Conservation (phyloP, 1,140 invertebrate genomes). For the Aphidius ervi region DNA sequence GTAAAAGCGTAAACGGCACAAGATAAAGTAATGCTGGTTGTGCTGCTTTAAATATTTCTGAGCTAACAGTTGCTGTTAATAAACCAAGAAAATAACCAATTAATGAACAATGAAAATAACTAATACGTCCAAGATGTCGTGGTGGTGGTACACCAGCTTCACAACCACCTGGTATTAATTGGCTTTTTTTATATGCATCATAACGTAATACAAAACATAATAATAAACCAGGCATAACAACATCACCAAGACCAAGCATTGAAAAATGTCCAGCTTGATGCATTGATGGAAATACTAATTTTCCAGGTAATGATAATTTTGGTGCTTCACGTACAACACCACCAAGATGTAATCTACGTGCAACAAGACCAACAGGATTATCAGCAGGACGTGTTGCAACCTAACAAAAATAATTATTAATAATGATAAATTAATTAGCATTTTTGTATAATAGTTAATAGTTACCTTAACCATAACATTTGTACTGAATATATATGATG, state of each 20-base stretch:
- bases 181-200: conserved; percentile 93
- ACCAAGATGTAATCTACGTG: conserved; percentile 84
- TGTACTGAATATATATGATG: conserved; percentile 96
- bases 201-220: conserved; percentile 94
- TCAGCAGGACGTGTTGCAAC: conserved; percentile 88
- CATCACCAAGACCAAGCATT: conserved; percentile 94
- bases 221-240: conserved; percentile 95
- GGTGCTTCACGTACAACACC: conserved; percentile 84
- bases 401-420: conserved; percentile 36
- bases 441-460: conserved; percentile 13
- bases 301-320: conserved; percentile 92
- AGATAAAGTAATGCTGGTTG: conserved; percentile 95
- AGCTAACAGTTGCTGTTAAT: conserved; percentile 93
- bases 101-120: conserved; percentile 97
- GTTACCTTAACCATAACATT: conserved; percentile 96
- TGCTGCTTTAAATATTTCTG: conserved; percentile 95
- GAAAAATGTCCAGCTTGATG: conserved; percentile 94
- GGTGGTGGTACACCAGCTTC: conserved; percentile 78
- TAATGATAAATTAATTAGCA: not conserved
- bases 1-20: conserved; percentile 94
- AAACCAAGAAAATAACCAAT: conserved; percentile 96
- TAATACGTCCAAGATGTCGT: conserved; percentile 63
- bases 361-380: conserved; percentile 92
- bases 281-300: conserved; percentile 94
- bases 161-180: conserved; percentile 63